A percentile compares a stretch with the other conserved stretches of the same genome.
phyloP scores from a whole-genome alignment of 2,797 vertebrate species.

The Myotis pilosus region DNA sequence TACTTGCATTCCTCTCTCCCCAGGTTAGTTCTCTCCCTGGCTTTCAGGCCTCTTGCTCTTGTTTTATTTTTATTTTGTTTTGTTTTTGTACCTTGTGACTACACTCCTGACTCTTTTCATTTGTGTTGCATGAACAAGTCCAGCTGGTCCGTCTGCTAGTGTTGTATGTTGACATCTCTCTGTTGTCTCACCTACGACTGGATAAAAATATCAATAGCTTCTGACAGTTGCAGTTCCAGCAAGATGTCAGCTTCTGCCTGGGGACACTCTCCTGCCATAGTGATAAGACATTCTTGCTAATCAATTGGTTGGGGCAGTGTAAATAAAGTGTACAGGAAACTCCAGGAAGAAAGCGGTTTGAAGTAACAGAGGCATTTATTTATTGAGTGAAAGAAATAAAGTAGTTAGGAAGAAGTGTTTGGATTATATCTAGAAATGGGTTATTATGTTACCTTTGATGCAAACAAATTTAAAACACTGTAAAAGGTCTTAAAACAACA shows the following conservation, averaged over 20 bases:
- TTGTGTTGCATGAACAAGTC: not conserved
- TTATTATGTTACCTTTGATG: not conserved
- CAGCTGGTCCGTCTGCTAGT: not conserved
- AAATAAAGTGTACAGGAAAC: not conserved
- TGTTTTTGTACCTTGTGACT: not conserved
- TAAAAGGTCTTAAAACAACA: not conserved
- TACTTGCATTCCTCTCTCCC: not conserved
- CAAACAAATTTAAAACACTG: not conserved
- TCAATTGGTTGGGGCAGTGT: not conserved
- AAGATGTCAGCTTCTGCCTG: not conserved
- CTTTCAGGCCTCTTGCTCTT: not conserved
- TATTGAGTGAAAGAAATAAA: constrained; percentile 2
- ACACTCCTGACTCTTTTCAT: not conserved
- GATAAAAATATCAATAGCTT: not conserved
- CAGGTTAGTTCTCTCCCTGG: not conserved
- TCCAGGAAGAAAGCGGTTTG: not conserved
- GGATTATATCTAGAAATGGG: not conserved
- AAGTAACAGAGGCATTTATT: not conserved
- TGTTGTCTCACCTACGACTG: not conserved
- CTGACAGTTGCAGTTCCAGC: not conserved
- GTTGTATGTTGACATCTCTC: not conserved
- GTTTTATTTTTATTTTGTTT: not conserved
- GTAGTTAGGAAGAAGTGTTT: not conserved
- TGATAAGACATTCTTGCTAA: not conserved
- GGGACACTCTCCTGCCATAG: not conserved